Evolutionary conservation across 2,888 invertebrate species (phyloP).

Genomic region (Coremacera marginata): DNA sequence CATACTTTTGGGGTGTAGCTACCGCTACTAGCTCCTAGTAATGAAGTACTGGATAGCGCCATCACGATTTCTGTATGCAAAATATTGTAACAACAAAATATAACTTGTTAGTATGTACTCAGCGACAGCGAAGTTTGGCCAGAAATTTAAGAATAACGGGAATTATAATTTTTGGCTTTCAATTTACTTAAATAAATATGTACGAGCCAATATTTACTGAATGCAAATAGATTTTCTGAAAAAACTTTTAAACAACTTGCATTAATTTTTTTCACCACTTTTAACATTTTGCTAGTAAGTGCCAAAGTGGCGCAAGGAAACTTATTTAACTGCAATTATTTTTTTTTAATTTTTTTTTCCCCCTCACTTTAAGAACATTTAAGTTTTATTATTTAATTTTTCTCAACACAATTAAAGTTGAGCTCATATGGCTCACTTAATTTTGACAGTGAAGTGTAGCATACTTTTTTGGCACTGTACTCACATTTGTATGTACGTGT

Average conservation of each 20-base stretch:
- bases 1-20: slow-evolving; percentile 39
- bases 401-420: not conserved
- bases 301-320: too few species aligned
- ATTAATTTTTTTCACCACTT: too few species aligned
- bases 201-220: too few species aligned
- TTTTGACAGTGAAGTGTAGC: slow-evolving; percentile 4
- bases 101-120: not conserved
- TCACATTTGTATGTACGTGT: not conserved
- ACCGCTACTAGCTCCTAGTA: too few species aligned
- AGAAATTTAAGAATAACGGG: not conserved
- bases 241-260: too few species aligned
- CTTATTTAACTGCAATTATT: not conserved
- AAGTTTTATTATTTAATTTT: not conserved
- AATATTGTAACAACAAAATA: not conserved
- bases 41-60: not conserved
- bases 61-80: not conserved
- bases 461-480: too few species aligned
- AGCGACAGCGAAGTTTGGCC: not conserved
- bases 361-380: not conserved
- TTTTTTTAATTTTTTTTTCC: not conserved
- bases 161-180: too few species aligned
- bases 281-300: too few species aligned
- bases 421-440: slow-evolving; percentile 23
- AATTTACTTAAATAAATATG: too few species aligned
- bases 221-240: too few species aligned